A percentile compares a stretch with the other conserved stretches of the same genome.
These are phyloP conservation scores for Tetragnatha montana DNA, from an alignment of 2,888 invertebrate genomes.

Conservation along the genomic window DNA sequence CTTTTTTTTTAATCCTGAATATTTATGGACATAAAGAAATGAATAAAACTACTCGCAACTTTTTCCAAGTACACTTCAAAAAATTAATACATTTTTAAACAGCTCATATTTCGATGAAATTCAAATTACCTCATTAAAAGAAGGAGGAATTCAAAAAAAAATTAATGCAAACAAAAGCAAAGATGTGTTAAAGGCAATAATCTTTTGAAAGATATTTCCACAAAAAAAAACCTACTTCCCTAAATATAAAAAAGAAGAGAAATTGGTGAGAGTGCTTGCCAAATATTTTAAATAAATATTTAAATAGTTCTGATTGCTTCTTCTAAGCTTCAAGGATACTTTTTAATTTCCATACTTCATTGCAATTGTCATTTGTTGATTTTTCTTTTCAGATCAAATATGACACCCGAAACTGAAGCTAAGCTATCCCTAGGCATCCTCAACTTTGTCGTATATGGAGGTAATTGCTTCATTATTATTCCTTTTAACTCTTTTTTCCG, in stretches of 20 bases:
- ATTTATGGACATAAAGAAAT: too few species aligned
- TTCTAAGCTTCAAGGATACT: neutral
- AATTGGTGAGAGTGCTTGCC: neutral
- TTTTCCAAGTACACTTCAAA: too few species aligned
- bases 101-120: too few species aligned
- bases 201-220: neutral
- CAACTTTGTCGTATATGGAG: conserved; percentile 60
- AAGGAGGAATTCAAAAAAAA: too few species aligned
- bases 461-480: conserved; percentile 26
- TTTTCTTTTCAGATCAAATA: conserved; percentile 34
- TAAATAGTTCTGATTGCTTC: neutral
- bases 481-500: neutral
- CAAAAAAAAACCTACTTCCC: neutral
- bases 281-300: neutral
- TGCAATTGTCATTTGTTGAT: neutral
- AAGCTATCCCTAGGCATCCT: conserved; percentile 48
- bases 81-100: too few species aligned
- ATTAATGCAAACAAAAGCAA: too few species aligned
- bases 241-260: neutral
- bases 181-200: too few species aligned
- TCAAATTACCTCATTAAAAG: too few species aligned
- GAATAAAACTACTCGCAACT: too few species aligned
- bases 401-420: conserved; percentile 45
- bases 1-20: too few species aligned
- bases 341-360: neutral